Base-by-base conservation (phyloP, 1,140 invertebrate species). In the Drosophila athabasca region DNA sequence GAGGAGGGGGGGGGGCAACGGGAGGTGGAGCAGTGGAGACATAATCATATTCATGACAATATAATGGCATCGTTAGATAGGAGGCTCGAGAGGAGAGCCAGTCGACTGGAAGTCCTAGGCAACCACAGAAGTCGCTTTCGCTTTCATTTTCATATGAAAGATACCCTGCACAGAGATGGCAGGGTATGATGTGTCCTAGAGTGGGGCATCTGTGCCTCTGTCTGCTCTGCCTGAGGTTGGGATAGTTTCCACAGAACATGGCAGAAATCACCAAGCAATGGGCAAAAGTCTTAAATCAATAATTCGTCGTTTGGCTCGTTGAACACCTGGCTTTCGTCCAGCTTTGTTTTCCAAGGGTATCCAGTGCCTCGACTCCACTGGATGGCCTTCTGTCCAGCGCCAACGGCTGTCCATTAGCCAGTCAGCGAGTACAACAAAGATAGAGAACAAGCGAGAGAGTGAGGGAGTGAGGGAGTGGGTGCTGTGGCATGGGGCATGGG, bases 31-130 rank as follows among this genome's bases (percentile, higher is more conserved):
- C 35, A 13, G 39, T 22, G 54, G 39, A 41, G 43, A n/a, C 62
- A 60, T 76, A 77, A 74, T 74, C 71, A 74, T 74, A 77, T 74
- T 77, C 75, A 77, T 69, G 75, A 74, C 75, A 77, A 74, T 59
- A 64, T 77, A 77, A 77, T 77, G 71, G 64, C 71, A 69, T 77
- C 74, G 74, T 77, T 77, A 74, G 39, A 64, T 55, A 44, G 68
- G n/a, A 39, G 35, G 35, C 35, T 39, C 68, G 61, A 39, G 45
- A 52, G 44, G 41, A 55, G 17, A 55, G 31, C 45, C 58, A 69
- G 66, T 48, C 45, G 41, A 57, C 48, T 59, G 52, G 41, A 59
- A 66, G 46, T 50, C 22, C 41, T 46, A 29, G 48, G 17, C 41
- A 41, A 57, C 54, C 54, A 31, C 54, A 57, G 29, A 57, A 57